Conservation (phyloP, 2,797 vertebrate genomes). For the Apogon hyalosoma region DNA sequence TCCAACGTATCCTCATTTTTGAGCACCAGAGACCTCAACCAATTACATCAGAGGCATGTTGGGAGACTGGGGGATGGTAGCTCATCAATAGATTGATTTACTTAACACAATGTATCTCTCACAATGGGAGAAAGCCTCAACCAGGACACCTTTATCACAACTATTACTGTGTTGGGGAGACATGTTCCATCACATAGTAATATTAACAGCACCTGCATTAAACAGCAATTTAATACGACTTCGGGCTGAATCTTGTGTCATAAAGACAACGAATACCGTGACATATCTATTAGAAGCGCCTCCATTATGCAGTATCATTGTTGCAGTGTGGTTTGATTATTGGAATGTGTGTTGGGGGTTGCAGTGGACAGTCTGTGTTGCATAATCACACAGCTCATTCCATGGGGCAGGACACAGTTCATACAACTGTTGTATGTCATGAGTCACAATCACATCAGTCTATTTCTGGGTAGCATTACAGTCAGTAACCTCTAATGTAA, state of each 20-base stretch:
- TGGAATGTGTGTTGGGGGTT: not conserved
- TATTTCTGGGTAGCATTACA: not conserved
- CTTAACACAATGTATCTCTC: not conserved
- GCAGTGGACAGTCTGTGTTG: slow-evolving; percentile 9
- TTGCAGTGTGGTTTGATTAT: slow-evolving; percentile 13
- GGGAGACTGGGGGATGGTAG: not conserved
- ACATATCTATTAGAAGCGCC: not conserved
- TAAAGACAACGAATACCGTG: no score
- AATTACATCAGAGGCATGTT: not conserved
- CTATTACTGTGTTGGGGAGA: not conserved
- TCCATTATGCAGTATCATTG: not conserved
- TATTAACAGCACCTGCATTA: no score
- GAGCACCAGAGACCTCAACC: not conserved
- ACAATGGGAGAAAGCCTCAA: not conserved
- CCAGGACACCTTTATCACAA: not conserved
- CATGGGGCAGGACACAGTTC: not conserved
- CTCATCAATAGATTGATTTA: slow-evolving; percentile 23
- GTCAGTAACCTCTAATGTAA: slow-evolving; percentile 12
- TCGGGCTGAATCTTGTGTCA: no score
- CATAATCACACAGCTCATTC: slow-evolving; percentile 27
- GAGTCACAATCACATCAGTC: slow-evolving; percentile 12
- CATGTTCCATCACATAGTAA: no score
- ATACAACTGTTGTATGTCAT: slow-evolving; percentile 26
- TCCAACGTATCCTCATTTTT: no score
- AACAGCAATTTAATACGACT: no score